A percentile compares a stretch with the other conserved stretches of the same genome.
These are phyloP conservation scores for Dolomedes plantarius DNA, from an alignment of 2,888 invertebrate species.

Conservation along the genomic window DNA sequence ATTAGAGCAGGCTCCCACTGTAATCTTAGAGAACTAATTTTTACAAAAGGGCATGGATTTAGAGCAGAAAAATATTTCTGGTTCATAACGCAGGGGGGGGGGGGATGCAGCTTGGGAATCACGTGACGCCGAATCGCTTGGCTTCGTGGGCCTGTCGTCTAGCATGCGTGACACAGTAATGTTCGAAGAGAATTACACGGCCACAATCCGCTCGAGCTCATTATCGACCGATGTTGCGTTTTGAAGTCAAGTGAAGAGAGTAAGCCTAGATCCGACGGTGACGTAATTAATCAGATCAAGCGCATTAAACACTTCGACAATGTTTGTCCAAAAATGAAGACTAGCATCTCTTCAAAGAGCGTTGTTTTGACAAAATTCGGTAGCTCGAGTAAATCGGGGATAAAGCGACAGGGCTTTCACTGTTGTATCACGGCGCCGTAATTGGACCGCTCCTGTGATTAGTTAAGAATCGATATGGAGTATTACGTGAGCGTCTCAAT, in stretches of 20 bases:
- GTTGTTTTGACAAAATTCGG: background rate
- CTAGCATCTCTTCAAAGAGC: background rate
- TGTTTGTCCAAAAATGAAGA: background rate
- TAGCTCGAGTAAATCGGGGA: too few species aligned
- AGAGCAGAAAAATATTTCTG: conserved; percentile 12
- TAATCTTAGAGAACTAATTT: conserved; percentile 1
- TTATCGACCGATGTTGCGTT: conserved; percentile 8
- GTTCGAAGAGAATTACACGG: background rate
- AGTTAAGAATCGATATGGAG: too few species aligned
- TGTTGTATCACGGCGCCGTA: too few species aligned
- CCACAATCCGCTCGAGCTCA: background rate
- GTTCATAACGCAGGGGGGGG: conserved; percentile 1
- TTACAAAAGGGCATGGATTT: background rate
- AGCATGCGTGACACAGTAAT: background rate
- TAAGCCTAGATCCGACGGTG: background rate
- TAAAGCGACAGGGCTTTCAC: too few species aligned
- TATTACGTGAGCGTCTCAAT: too few species aligned
- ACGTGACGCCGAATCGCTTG: background rate
- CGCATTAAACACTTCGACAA: background rate
- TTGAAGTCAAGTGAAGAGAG: conserved; percentile 12
- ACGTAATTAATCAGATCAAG: background rate
- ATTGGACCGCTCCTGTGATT: too few species aligned
- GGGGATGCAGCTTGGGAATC: background rate
- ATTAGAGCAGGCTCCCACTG: background rate
- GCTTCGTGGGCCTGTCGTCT: background rate